Conservation (phyloP, 2,888 invertebrate genomes). For the Molanna angustata region DNA sequence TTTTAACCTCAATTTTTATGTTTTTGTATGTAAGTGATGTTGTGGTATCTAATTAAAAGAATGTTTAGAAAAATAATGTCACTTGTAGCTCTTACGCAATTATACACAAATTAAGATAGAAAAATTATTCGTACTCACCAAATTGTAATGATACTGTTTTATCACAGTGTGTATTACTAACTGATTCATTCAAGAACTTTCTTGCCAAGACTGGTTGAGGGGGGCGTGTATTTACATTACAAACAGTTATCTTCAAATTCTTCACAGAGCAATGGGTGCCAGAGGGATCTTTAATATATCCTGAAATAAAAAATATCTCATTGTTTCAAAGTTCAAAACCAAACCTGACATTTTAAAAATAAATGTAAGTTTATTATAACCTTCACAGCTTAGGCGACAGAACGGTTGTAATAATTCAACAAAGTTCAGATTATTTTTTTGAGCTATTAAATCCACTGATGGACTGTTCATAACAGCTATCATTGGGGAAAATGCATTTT, state of each 20-base stretch:
- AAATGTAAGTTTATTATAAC: constrained; percentile 43
- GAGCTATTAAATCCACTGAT: constrained; percentile 79
- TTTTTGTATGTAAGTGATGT: no score
- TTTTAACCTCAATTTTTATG: no score
- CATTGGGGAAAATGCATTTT: constrained; percentile 85
- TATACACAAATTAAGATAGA: no score
- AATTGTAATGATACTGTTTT: constrained; percentile 56
- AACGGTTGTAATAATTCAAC: constrained; percentile 91
- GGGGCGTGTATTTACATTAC: constrained; percentile 79
- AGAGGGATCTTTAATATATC: constrained; percentile 80
- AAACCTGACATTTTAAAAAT: constrained; percentile 2
- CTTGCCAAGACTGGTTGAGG: constrained; percentile 79
- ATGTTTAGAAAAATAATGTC: no score
- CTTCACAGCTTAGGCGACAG: constrained; percentile 70
- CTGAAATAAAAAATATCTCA: constrained; percentile 45
- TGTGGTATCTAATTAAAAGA: no score
- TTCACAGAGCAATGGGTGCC: constrained; percentile 70
- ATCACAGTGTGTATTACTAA: constrained; percentile 58
- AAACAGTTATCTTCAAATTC: constrained; percentile 74
- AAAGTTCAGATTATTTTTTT: constrained; percentile 88
- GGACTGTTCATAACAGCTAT: constrained; percentile 82
- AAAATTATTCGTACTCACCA: no score
- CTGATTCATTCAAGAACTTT: constrained; percentile 82
- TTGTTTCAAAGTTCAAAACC: neutral
- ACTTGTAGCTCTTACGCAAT: no score